Evolutionary conservation across 2,888 invertebrate genomes (phyloP).

Genomic region (Acronicta leporina): DNA sequence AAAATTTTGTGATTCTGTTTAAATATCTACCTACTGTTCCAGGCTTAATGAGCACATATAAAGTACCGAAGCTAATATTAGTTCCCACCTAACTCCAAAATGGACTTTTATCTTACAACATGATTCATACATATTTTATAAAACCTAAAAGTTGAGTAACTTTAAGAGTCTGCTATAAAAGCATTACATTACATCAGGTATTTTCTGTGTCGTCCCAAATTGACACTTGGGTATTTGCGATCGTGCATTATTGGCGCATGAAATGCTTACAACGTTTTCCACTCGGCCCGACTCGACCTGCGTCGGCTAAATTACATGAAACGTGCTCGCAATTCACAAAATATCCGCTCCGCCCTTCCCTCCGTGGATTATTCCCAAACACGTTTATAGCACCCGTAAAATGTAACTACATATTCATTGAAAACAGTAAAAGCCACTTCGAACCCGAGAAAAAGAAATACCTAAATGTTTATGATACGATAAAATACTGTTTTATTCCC

Average conservation of each 20-base stretch:
- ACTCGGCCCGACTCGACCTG: slow-evolving; percentile 68
- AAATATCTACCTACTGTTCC: too few relatives aligned
- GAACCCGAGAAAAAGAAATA: slow-evolving; percentile 6
- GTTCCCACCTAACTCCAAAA: too few relatives aligned
- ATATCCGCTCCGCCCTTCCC: slow-evolving; percentile 61
- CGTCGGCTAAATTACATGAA: slow-evolving; percentile 72
- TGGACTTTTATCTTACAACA: not conserved
- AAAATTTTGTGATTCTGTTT: too few relatives aligned
- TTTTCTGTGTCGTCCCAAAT: slow-evolving; percentile 47
- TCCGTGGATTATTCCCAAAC: slow-evolving; percentile 50
- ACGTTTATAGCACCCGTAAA: slow-evolving; percentile 55
- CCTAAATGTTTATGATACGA: slow-evolving; percentile 16
- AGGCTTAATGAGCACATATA: too few relatives aligned
- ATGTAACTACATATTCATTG: slow-evolving; percentile 47
- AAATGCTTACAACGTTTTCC: slow-evolving; percentile 80
- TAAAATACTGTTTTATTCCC: slow-evolving; percentile 11
- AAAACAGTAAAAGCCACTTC: slow-evolving; percentile 21
- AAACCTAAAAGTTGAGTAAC: slow-evolving; percentile 15
- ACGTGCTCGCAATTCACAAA: slow-evolving; percentile 79
- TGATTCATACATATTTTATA: not conserved
- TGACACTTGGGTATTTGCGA: slow-evolving; percentile 50
- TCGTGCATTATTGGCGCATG: slow-evolving; percentile 63
- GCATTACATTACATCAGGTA: slow-evolving; percentile 36
- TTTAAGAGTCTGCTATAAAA: slow-evolving; percentile 32
- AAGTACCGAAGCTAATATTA: too few relatives aligned